phyloP scores from a whole-genome alignment of 1,140 invertebrate genomes.

The Eumaeus atala region DNA sequence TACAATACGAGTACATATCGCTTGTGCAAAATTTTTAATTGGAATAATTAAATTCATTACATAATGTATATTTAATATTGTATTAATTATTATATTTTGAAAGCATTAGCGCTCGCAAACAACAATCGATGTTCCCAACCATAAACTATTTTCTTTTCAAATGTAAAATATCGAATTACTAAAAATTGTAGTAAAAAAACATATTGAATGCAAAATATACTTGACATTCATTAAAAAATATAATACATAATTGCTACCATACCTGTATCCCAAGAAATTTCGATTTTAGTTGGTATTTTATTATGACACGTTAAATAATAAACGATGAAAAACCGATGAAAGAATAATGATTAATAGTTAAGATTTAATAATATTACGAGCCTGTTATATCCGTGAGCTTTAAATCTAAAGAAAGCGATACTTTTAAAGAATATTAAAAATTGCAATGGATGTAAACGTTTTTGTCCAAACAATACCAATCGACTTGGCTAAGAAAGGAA shows the following conservation, averaged over 20 bases:
- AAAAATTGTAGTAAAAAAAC: no score
- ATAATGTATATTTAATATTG: constrained; percentile 28
- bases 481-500: background rate
- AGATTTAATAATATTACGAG: no score
- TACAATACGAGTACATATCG: constrained; percentile 72
- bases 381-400: background rate
- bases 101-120: constrained; percentile 9
- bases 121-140: background rate
- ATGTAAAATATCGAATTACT: no score
- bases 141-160: background rate
- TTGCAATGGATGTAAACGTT: constrained; percentile 1
- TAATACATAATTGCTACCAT: no score
- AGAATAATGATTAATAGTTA: no score
- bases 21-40: constrained; percentile 52
- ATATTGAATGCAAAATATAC: no score
- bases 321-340: no score
- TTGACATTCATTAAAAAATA: no score
- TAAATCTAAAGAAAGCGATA: constrained; percentile 3
- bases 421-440: background rate
- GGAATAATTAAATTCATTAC: constrained; percentile 22
- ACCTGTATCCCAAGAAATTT: no score
- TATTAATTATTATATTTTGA: constrained; percentile 15
- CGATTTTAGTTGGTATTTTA: no score
- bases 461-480: background rate
- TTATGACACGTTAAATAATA: no score